Evolutionary conservation across 2,888 invertebrate genomes (phyloP).

Genomic region (Carterocephalus palaemon): DNA sequence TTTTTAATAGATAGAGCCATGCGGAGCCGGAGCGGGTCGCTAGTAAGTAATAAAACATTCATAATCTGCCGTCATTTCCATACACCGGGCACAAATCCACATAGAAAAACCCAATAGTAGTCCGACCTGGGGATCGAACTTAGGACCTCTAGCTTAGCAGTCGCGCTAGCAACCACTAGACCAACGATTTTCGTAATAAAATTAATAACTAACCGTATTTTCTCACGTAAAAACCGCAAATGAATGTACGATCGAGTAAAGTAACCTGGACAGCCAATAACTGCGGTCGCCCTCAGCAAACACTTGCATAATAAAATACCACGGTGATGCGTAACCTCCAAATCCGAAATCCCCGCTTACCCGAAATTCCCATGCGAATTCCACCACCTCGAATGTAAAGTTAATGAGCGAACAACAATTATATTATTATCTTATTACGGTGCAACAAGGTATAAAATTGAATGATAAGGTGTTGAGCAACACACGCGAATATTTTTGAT

Average conservation of each 20-base stretch:
- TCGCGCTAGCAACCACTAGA: no score
- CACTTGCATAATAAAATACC: slow-evolving; percentile 27
- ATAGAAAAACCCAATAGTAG: no score
- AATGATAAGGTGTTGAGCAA: slow-evolving; percentile 10
- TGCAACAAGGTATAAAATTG: slow-evolving; percentile 10
- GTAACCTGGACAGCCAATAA: slow-evolving; percentile 23
- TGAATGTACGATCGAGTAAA: slow-evolving; percentile 17
- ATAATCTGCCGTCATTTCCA: no score
- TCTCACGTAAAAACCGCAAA: slow-evolving; percentile 4
- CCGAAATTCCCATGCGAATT: slow-evolving; percentile 30
- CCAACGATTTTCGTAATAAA: no score
- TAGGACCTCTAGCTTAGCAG: no score
- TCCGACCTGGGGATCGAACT: no score
- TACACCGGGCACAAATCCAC: no score
- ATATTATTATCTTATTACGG: slow-evolving; percentile 9
- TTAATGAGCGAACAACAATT: neutral
- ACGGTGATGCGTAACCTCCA: slow-evolving; percentile 22
- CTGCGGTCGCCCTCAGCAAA: slow-evolving; percentile 21
- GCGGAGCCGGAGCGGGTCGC: no score
- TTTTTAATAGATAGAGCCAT: no score
- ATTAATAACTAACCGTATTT: no score
- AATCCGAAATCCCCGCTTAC: slow-evolving; percentile 24
- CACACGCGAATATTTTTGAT: neutral
- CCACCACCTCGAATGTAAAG: slow-evolving; percentile 22
- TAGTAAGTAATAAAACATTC: no score